These are phyloP conservation scores for Drosophila miranda DNA, from an alignment of 1,140 invertebrate species.

Conservation along the genomic window DNA sequence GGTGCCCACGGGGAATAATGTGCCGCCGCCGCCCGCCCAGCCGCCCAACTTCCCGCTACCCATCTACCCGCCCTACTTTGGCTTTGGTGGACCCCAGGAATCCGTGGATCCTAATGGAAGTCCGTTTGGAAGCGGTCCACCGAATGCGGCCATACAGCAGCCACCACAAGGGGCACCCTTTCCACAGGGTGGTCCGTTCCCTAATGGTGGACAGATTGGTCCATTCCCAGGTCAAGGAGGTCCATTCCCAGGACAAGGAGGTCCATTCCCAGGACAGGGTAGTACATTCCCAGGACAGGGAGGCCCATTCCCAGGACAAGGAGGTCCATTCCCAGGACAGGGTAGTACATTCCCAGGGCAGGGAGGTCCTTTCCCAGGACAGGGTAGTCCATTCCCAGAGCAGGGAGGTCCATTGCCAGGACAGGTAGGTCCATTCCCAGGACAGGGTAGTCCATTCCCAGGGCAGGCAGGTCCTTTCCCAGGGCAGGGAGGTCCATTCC, in stretches of 20 bases:
- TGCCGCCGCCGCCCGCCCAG: slow-evolving; percentile 27
- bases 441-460: neutral
- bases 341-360: slow-evolving; percentile 1
- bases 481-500: neutral
- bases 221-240: no score
- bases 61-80: slow-evolving; percentile 68
- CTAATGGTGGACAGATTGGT: neutral
- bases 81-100: slow-evolving; percentile 41
- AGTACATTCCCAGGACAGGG: slow-evolving; percentile 8
- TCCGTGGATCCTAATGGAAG: slow-evolving; percentile 32
- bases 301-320: neutral
- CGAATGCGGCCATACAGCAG: slow-evolving; percentile 26
- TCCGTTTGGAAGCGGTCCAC: slow-evolving; percentile 2
- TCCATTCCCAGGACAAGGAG: slow-evolving; percentile 7
- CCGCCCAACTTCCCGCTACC: slow-evolving; percentile 68
- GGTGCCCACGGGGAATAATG: slow-evolving; percentile 51
- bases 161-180: neutral
- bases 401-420: slow-evolving; percentile 2
- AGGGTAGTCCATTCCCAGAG: neutral
- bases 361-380: neutral
- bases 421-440: neutral
- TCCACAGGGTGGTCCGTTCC: neutral
- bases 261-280: slow-evolving; percentile 14
- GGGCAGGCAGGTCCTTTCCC: neutral
- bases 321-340: slow-evolving; percentile 10